phyloP scores from a whole-genome alignment of 2,797 vertebrate genomes.

The Helarctos malayanus region DNA sequence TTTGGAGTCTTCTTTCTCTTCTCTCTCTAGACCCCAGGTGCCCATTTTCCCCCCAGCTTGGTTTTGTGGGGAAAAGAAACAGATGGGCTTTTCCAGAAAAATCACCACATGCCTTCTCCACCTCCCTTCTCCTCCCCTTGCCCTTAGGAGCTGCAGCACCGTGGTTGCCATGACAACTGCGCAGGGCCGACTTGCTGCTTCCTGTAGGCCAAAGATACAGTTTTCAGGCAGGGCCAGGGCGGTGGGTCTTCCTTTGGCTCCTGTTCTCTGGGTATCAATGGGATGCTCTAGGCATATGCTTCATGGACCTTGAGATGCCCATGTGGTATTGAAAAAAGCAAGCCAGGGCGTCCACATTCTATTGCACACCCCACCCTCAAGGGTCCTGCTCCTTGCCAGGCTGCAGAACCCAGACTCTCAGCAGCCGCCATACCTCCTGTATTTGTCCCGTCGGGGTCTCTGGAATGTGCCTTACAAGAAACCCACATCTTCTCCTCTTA shows the following conservation, averaged over 20 bases:
- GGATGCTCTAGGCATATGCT: neutral
- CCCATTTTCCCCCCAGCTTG: neutral
- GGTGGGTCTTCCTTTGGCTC: neutral
- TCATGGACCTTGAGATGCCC: neutral
- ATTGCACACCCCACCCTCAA: rapidly evolving
- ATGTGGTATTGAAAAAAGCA: neutral
- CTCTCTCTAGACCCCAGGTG: conserved; percentile 20
- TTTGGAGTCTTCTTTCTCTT: neutral
- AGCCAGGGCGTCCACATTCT: neutral
- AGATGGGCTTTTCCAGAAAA: conserved; percentile 62
- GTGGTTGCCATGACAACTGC: conserved; percentile 39
- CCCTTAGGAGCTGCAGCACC: conserved; percentile 1
- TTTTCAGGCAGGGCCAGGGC: neutral
- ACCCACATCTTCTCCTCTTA: neutral
- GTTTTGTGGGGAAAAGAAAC: conserved; percentile 24
- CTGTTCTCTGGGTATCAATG: neutral
- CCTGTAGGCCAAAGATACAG: conserved; percentile 17
- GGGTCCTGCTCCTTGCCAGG: neutral
- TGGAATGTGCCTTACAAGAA: neutral
- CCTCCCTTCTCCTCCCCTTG: conserved; percentile 6
- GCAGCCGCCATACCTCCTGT: neutral
- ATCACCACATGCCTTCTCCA: conserved; percentile 47
- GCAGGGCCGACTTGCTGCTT: conserved; percentile 23
- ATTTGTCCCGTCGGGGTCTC: neutral
- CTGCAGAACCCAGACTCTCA: neutral